phyloP scores from a whole-genome alignment of 2,113 vertebrate species.

The Dicaeum eximium region DNA sequence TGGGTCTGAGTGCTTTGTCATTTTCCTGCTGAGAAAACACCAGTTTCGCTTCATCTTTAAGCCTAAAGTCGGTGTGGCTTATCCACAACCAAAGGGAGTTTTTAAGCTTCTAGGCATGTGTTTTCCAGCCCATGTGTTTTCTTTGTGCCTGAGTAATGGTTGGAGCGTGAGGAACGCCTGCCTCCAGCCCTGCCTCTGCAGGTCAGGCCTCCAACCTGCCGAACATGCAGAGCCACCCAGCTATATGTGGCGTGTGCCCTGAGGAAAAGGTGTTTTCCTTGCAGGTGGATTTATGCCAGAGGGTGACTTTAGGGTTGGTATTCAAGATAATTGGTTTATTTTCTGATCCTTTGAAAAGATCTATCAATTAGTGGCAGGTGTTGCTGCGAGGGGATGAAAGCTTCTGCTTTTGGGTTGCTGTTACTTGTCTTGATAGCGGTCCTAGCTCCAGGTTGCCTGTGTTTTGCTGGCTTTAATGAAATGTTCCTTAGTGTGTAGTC shows the following conservation, averaged over 20 bases:
- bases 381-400: neutral
- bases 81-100: neutral
- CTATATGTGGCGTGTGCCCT: neutral
- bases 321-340: conserved; percentile 44
- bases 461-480: neutral
- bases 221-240: neutral
- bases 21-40: neutral
- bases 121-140: neutral
- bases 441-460: neutral
- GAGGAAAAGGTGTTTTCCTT: conserved; percentile 8
- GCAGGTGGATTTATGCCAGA: conserved; percentile 19
- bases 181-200: neutral
- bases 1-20: neutral
- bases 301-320: neutral
- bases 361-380: neutral
- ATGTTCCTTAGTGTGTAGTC: neutral
- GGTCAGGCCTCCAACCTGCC: neutral
- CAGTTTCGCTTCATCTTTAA: neutral
- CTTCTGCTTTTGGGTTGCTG: neutral
- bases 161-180: neutral
- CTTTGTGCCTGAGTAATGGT: neutral
- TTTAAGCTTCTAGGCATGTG: conserved; percentile 1
- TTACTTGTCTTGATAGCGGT: neutral
- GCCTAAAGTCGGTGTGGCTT: neutral
- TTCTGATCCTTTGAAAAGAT: conserved; percentile 20